These are phyloP conservation scores for Hyaena hyaena DNA, from an alignment of 2,113 vertebrate genomes.

Conservation along the genomic window DNA sequence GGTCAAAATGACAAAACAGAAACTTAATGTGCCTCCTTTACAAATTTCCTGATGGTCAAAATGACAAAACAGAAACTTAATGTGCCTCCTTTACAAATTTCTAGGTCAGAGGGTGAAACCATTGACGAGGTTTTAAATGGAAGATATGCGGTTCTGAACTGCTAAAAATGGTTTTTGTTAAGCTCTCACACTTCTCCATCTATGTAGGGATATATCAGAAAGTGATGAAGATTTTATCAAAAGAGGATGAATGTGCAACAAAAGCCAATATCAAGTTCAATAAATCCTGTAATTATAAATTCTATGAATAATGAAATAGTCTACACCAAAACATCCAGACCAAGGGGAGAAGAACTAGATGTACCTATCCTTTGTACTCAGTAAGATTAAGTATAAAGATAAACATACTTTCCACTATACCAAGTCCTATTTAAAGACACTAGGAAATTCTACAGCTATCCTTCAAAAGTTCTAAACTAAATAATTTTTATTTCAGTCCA, in stretches of 20 bases:
- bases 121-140: slow-evolving; percentile 29
- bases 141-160: background rate
- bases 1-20: slow-evolving; percentile 35
- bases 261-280: slow-evolving; percentile 26
- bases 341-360: background rate
- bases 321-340: background rate
- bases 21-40: slow-evolving; percentile 34
- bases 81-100: slow-evolving; percentile 14
- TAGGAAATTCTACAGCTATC: slow-evolving; percentile 57
- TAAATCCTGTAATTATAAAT: slow-evolving; percentile 41
- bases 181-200: background rate
- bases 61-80: slow-evolving; percentile 57
- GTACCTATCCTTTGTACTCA: background rate
- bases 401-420: background rate
- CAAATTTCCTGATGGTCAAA: background rate
- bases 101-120: background rate
- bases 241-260: background rate
- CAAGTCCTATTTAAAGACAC: background rate
- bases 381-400: slow-evolving; percentile 19
- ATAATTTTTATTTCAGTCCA: background rate
- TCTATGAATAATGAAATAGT: slow-evolving; percentile 11
- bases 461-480: slow-evolving; percentile 41
- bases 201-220: background rate
- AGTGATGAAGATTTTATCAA: slow-evolving; percentile 26
- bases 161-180: background rate